Base-by-base conservation (phyloP, 2,888 invertebrate genomes). In the Hololepta plana region DNA sequence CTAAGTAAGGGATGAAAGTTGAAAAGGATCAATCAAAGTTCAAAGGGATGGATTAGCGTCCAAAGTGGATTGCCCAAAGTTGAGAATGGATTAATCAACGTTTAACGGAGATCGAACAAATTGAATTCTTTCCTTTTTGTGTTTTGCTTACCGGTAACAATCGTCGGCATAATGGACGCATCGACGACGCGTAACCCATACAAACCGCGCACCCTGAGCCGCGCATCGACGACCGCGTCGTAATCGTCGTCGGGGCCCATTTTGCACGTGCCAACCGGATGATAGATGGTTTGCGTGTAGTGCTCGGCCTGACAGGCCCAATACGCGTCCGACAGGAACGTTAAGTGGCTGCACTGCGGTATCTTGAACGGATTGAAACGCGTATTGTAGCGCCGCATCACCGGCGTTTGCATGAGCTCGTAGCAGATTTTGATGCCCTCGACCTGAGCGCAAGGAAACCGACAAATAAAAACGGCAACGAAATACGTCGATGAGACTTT, bases 131-230 rank as follows among this genome's bases (percentile, higher is more conserved):
- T n/a, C n/a, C n/a, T n/a, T n/a, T n/a, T n/a, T n/a, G n/a, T n/a
- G n/a, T n/a, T n/a, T n/a, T n/a, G n/a, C n/a, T 85, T 82, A 0
- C 82, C 84, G 15, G 64, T 75, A 0, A 70, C 60, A 27, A 85
- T 77, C 2, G 55, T 64, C 0, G 85, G 85, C 77, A 87, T 84
- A 11, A 87, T 62, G 36, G 81, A 82, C 1, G 72, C 79, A 46
- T 87, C 87, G 3, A 82, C 65, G 0, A 87, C 74, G 15, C 85
- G 59, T 4, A 87, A 56, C 4, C 65, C 61, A 8, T 54, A 49
- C 0, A 82, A 54, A 3, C 38, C 35, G n/a, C 33, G 25, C 4
- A 40, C 39, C 11, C 71, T 60, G 8, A 82, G 46, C 27, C 74
- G 59, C 0, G 72, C 54, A 49, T 81, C 72, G 0, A 84, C 79